Conservation (phyloP, 1,140 invertebrate species). For the Drosophila teissieri region DNA sequence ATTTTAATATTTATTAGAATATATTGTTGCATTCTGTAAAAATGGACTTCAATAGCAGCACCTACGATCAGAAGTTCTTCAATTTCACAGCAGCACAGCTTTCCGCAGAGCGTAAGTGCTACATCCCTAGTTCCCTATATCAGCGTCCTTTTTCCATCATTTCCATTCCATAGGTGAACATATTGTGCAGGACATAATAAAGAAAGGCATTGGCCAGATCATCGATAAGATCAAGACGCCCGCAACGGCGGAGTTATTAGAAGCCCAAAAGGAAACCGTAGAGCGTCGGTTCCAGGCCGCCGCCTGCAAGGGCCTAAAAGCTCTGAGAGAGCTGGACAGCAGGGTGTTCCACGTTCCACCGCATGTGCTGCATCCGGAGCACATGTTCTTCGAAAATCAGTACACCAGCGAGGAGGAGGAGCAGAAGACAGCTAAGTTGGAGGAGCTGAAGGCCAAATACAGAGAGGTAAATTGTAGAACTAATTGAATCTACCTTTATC, state of each 20-base stretch:
- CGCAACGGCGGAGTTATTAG: constrained; percentile 2
- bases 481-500: too few species aligned
- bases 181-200: constrained; percentile 3
- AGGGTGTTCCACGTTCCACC: constrained; percentile 4
- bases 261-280: not conserved
- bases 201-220: not conserved
- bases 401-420: constrained; percentile 3
- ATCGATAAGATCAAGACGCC: constrained; percentile 1
- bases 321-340: not conserved
- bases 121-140: too few species aligned
- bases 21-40: too few species aligned
- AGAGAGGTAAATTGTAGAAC: constrained; percentile 1
- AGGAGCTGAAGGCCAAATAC: constrained; percentile 5
- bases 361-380: constrained; percentile 3
- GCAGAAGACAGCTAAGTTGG: not conserved
- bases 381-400: constrained; percentile 5
- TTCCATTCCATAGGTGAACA: not conserved
- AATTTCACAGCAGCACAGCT: constrained; percentile 4
- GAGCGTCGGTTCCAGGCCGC: constrained; percentile 1
- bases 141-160: too few species aligned
- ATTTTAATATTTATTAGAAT: too few species aligned
- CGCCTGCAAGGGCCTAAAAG: not conserved
- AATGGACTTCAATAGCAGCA: constrained; percentile 1
- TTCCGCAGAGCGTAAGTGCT: constrained; percentile 1
- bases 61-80: constrained; percentile 7